A percentile compares a stretch with the other conserved stretches of the same genome.
These are phyloP conservation scores for Philonicus albiceps DNA, from an alignment of 2,888 invertebrate genomes.

Conservation along the genomic window DNA sequence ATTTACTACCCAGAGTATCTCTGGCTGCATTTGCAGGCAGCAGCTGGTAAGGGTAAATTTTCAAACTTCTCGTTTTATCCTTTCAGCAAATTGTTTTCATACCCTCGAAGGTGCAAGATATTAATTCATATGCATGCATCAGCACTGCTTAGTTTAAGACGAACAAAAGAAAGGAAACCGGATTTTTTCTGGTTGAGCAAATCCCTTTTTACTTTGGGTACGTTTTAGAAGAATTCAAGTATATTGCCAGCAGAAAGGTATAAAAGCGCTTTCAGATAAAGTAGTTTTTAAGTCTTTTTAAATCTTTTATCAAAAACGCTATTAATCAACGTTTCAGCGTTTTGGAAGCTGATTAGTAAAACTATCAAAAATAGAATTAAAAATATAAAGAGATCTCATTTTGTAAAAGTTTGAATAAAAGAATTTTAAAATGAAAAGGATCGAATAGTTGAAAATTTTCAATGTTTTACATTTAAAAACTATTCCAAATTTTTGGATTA, in stretches of 20 bases:
- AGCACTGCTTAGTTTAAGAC: background rate
- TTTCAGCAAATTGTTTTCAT: no score
- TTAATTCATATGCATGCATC: background rate
- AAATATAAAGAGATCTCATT: no score
- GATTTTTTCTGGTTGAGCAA: background rate
- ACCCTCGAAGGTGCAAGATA: background rate
- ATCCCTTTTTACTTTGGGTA: background rate
- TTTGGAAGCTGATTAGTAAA: background rate
- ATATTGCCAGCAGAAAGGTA: background rate
- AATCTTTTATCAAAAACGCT: no score
- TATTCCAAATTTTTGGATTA: no score
- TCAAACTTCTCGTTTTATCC: background rate
- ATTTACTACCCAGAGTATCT: no score
- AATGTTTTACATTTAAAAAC: background rate
- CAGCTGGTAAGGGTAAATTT: background rate
- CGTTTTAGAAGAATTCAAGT: background rate
- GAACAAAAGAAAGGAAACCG: background rate
- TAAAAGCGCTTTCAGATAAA: background rate
- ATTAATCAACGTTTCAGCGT: background rate
- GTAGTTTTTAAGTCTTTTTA: background rate
- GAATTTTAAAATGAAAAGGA: no score
- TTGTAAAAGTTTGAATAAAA: background rate
- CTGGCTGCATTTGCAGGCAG: no score
- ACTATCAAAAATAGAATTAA: no score
- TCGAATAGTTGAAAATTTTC: background rate